Conservation (phyloP, 2,888 invertebrate species). For the Cheilosia vulpina region DNA sequence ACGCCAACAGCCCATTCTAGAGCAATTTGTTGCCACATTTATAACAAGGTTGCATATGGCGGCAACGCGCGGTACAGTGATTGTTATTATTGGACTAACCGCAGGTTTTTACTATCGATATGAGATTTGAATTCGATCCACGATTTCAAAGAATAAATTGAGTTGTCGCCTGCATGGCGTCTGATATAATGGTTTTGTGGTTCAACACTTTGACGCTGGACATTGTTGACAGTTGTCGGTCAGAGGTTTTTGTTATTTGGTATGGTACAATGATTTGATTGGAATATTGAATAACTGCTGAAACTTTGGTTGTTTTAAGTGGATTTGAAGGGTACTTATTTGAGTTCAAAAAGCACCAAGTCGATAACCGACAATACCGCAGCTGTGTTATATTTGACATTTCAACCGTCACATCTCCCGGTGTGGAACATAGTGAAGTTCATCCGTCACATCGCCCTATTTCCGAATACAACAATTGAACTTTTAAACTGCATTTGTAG, state of each 20-base stretch:
- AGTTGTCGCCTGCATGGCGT: conserved; percentile 69
- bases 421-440: too few species aligned
- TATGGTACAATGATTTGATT: too few species aligned
- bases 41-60: conserved; percentile 59
- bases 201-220: conserved; percentile 43
- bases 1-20: conserved; percentile 16
- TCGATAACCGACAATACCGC: too few species aligned
- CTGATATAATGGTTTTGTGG: conserved; percentile 51
- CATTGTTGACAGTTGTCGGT: conserved; percentile 63
- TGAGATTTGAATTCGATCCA: conserved; percentile 68
- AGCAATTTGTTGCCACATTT: conserved; percentile 53
- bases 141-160: conserved; percentile 67
- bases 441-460: too few species aligned
- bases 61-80: conserved; percentile 27
- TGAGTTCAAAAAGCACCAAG: too few species aligned
- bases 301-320: too few species aligned
- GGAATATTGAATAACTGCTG: too few species aligned
- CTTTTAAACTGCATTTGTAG: too few species aligned
- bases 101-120: conserved; percentile 49
- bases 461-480: too few species aligned
- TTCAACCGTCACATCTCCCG: too few species aligned
- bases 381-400: too few species aligned
- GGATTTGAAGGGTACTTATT: too few species aligned
- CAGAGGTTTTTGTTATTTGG: neutral
- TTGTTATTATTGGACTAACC: conserved; percentile 49